Base-by-base conservation (phyloP, 2,888 invertebrate species). In the Gymnoscelis rufifasciata region DNA sequence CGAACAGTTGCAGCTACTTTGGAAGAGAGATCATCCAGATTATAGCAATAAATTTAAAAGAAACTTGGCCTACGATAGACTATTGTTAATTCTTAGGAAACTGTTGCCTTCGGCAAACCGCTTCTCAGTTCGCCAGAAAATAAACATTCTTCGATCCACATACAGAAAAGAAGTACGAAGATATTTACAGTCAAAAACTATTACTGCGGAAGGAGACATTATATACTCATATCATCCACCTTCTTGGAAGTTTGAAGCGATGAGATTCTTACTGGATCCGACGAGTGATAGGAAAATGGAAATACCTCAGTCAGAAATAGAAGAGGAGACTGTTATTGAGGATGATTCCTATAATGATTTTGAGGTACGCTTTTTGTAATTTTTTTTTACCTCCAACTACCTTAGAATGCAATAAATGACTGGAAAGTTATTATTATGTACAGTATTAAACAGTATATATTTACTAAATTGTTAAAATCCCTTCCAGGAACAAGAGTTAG, bases 71-170 rank as follows among this genome's bases (percentile, higher is more conserved):
- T 43, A 56, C 29, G 66, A 71, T 36, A 15, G 47, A 14, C 49
- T 71, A 13, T 40, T 68, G 39, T 42, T 57, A 30, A 54, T 66
- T 27, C 48, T 69, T 23, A 59, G 56, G 42, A 60, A 57, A 31
- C 58, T 58, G 43, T 53, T 62, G 43, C 63, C 59, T 0, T 41
- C 39, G 2, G 68, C 71, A 0, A 66, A 60, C 3, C 44, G 60
- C 15, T 44, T 45, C 30, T 56, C 47, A 30, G 68, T 71, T 7
- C 62, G 68, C 10, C 62, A 61, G 35, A 71, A 73, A 60, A 71
- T 73, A 46, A 73, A 73, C 29, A 59, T 60, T 42, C 26, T 71
- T 33, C 58, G 73, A n/a, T 70, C 70, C 5, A 51, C 53, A 0
- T 73, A 69, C 35, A 62, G 66, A 30, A 71, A 70, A 52, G 63